Conservation (phyloP, 2,113 vertebrate genomes). For the Larimichthys polyactis region DNA sequence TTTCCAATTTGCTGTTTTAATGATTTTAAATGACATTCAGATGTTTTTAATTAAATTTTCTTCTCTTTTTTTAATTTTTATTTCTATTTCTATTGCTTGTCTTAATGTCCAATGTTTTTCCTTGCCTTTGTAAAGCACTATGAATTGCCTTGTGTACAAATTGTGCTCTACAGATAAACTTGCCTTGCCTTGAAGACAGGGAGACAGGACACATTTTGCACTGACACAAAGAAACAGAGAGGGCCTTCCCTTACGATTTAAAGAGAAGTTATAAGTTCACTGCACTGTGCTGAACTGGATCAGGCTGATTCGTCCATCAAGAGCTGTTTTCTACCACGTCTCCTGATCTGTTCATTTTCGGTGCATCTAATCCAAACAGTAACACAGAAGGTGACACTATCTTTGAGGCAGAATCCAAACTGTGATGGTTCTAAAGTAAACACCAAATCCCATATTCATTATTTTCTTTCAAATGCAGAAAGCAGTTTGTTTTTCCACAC, state of each 20-base stretch:
- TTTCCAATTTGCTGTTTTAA: no score
- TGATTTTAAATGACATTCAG: no score
- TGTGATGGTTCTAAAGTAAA: background rate
- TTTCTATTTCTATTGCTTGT: no score
- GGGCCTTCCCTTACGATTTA: background rate
- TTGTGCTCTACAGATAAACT: no score
- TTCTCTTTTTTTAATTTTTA: no score
- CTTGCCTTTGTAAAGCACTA: no score
- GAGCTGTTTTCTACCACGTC: background rate
- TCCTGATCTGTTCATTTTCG: background rate
- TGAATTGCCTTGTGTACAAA: no score
- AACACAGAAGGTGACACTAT: background rate
- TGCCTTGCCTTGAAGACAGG: background rate
- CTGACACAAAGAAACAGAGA: background rate
- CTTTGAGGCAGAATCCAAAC: no score
- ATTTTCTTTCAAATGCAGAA: background rate
- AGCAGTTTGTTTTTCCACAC: background rate
- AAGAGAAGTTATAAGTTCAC: background rate
- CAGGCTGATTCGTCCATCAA: background rate
- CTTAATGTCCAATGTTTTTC: no score
- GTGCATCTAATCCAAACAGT: background rate
- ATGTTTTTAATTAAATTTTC: no score
- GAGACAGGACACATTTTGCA: background rate
- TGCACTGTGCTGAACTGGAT: background rate
- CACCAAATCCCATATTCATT: background rate